A percentile compares a stretch with the other conserved stretches of the same genome.
Evolutionary conservation across 2,797 vertebrate genomes (phyloP).

Genomic region (Alca torda): DNA sequence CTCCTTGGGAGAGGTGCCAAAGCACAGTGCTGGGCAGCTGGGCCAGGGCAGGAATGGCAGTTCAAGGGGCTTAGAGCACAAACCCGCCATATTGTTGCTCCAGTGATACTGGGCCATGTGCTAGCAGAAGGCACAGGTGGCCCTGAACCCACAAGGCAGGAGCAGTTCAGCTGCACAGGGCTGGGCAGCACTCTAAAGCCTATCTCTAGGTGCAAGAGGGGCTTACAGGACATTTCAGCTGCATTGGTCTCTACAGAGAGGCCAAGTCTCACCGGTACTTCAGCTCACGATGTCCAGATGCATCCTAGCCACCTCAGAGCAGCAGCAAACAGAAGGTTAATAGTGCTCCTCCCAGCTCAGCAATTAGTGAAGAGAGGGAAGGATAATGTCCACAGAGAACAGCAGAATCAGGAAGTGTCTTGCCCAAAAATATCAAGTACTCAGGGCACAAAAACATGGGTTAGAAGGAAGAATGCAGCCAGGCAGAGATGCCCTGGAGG

Average conservation of each 20-base stretch:
- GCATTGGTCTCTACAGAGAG: background rate
- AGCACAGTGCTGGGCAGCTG: background rate
- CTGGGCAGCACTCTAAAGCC: background rate
- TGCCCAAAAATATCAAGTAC: background rate
- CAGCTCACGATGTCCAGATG: background rate
- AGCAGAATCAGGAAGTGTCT: background rate
- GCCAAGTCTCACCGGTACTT: background rate
- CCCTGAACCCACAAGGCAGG: background rate
- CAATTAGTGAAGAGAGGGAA: background rate
- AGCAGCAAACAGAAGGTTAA: constrained; percentile 25
- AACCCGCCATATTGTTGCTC: background rate
- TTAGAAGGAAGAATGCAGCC: background rate
- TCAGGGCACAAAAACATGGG: background rate
- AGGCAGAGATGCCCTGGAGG: background rate
- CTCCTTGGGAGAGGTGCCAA: background rate
- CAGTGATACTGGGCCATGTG: background rate
- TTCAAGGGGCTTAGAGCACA: background rate
- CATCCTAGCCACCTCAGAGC: background rate
- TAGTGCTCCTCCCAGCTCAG: background rate
- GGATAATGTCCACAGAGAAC: background rate
- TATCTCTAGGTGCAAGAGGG: background rate
- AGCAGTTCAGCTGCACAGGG: background rate
- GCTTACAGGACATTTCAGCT: background rate
- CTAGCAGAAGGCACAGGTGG: background rate
- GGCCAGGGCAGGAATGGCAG: background rate